Base-by-base conservation (phyloP, 2,797 vertebrate species). In the Myotis daubentonii region DNA sequence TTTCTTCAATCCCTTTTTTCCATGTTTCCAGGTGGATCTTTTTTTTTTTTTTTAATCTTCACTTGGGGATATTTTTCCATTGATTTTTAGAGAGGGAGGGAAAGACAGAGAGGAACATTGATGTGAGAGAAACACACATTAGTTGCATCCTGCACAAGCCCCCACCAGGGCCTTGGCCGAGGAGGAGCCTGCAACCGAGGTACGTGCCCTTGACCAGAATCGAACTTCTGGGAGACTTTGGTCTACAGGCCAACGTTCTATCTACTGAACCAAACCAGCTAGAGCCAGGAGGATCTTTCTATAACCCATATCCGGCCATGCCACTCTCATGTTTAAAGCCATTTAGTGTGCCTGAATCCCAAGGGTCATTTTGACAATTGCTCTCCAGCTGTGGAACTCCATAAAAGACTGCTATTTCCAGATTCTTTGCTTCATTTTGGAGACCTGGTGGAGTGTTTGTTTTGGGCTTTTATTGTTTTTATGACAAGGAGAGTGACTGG, bases 401-500 rank as follows among this genome's bases (percentile, higher is more conserved):
- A 60, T 81, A 51, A 72, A 89, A 51, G 36, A 65, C 16, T 13
- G 60, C 15, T 85, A 22, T 51, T 84, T 86, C 28, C 47, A 88
- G 65, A 93, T 82, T 68, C 55, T 20, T 85, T 85, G 55, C 33
- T 95, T 90, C 79, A 93, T 95, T 87, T 85, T 66, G n/a, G 33
- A 51, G 41, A 66, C 16, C 78, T 25, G 10, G 70, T 44, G 2
- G n/a, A 71, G 36, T 57, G 36, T 66, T 75, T 53, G 78, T 13
- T 76, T 76, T 25, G 1, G 20, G 5, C 15, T 47, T 47, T 6
- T 57, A 22, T 55, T 57, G 23, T 28, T 80, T 87, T 76, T 60
- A 41, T 92, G 41, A 81, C 53, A 85, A 55, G 76, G 36, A 80
- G 53, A 92, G 60, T 28, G 30, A 51, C 16, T 23, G 47, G 76